These are phyloP conservation scores for Glyphotaelius pellucidus DNA, from an alignment of 2,888 invertebrate genomes.

Conservation along the genomic window DNA sequence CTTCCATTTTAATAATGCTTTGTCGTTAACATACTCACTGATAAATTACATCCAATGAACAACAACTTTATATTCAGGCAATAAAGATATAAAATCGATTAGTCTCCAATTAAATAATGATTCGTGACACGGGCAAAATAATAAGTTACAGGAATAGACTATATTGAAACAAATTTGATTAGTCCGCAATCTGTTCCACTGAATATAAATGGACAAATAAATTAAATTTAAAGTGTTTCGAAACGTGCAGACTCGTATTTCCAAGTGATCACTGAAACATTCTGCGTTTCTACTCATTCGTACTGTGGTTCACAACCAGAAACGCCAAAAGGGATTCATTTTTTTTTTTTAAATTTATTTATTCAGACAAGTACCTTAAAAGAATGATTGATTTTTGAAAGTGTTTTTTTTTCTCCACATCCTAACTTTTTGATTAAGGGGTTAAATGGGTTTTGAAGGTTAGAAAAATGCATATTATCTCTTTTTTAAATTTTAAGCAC, in stretches of 20 bases:
- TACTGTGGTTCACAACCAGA: background rate
- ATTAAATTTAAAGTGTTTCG: constrained; percentile 27
- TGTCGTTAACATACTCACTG: background rate
- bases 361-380: no score
- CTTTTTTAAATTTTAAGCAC: no score
- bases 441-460: no score
- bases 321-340: background rate
- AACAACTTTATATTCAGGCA: background rate
- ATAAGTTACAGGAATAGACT: background rate
- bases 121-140: background rate
- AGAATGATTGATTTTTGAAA: no score
- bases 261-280: constrained; percentile 28
- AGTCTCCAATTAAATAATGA: background rate
- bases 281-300: background rate
- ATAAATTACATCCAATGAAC: background rate
- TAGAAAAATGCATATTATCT: no score
- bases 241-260: constrained; percentile 31
- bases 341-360: no score
- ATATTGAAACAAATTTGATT: constrained; percentile 34
- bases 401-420: no score
- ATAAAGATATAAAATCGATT: background rate
- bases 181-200: constrained; percentile 22
- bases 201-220: constrained; percentile 45
- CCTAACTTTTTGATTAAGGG: no score
- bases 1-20: background rate